Base-by-base conservation (phyloP, 1,140 invertebrate species). In the Heliothis virescens region DNA sequence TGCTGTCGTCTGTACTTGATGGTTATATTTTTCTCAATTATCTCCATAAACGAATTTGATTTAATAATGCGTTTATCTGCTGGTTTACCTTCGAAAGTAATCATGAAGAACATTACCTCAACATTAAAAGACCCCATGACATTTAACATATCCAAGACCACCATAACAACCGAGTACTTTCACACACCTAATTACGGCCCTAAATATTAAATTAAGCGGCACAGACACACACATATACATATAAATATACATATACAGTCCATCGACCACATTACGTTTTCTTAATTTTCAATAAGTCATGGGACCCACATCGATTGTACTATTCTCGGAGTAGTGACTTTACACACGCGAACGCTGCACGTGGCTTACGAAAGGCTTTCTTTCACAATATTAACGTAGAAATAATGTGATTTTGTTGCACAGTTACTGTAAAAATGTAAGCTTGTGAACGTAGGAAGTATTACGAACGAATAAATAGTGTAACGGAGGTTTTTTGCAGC, bases 381-480 rank as follows among this genome's bases (percentile, higher is more conserved):
- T 21, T 15, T 3, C 65, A 21, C 18, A 50, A 10, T 50, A 52
- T 69, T 69, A 53, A 52, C 15, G 63, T 67, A 3, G 21, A 59
- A 59, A 59, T 59, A 59, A 26, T 34, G 60, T 63, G 60, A 63
- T 63, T 63, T 63, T 41, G 4, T 62, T 62, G 59, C 59, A 62
- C 26, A 62, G 60, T 63, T 63, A 63, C 13, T 63, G 60, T 63
- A 5, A n/a, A 13, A 11, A 29, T 59, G 34, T 41, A 41, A 41
- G 34, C 34, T 41, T 41, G 4, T 41, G 34, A 41, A 41, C 34
- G 34, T 41, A 41, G 5, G 9, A 41, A 41, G 9, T 41, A 41
- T 41, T 41, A 7, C 1, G 34, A 11, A 53, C 34, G 34, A 41
- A 9, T 41, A 41, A 41, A 7, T 41, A 9, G 34, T 41, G 5